Base-by-base conservation (phyloP, 1,140 invertebrate species). In the Zaprionus inermis region DNA sequence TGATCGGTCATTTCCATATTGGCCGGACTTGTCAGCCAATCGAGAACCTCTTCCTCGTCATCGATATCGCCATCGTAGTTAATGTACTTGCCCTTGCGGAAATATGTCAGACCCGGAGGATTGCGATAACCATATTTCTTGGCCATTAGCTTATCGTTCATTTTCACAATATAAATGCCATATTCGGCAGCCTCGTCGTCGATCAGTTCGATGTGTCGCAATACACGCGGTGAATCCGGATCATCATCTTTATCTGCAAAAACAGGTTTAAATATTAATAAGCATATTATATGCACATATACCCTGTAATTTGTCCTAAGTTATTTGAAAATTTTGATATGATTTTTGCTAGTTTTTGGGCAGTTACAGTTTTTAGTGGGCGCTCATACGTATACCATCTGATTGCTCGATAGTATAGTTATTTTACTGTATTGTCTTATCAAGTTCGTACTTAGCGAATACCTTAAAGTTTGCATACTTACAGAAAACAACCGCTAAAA, bases 1-100 rank as follows among this genome's bases (percentile, higher is more conserved):
- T 97, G 96, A 93, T 98, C 97, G 2, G 96, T 97, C 32, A 98
- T 93, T 92, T 98, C 97, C 97, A 99, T 98, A 79, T 98, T 98
- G 80, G 97, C 96, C 0, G 97, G 97, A 91, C 97, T 96, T 0
- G 97, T 98, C 10, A 99, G 91, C 97, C 97, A 98, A 91, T 98
- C 97, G 7, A 98, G 93, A 24, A 99, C 95, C 92, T 98, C 97
- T 92, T 98, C 97, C 90, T 98, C 97, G 84, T 98, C 97, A 77
- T 98, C 97, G 51, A 98, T 96, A 80, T 98, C 97, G 20, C 97
- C 97, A 86, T 98, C 97, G 86, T 98, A 98, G 91, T 97, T 98
- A 11, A 98, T 97, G 54, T 95, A 95, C 93, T 98, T 98, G 51
- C 93, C 96, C 93, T 98, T 97, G 36, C 97, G 94, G 93, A 98